A percentile compares a stretch with the other conserved stretches of the same genome.
Conservation (phyloP, 2,113 vertebrate species). For the Eurystomus gularis region DNA sequence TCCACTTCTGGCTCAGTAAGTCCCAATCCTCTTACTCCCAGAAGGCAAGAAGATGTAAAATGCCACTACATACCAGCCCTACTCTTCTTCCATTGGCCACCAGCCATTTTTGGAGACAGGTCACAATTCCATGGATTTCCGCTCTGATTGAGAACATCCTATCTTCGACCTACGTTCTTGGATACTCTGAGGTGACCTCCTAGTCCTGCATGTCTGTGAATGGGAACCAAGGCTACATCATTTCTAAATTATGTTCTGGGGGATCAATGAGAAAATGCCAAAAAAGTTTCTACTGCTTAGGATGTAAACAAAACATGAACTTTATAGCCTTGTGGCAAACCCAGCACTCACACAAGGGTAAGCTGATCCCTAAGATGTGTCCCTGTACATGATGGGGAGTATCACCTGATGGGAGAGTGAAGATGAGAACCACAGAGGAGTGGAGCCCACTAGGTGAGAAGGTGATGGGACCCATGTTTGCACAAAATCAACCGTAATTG, state of each 20-base stretch:
- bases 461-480: neutral
- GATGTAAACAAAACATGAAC: neutral
- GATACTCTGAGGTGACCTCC: neutral
- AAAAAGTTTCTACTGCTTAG: neutral
- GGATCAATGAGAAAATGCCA: neutral
- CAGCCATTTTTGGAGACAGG: neutral
- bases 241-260: neutral
- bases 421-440: neutral
- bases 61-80: neutral
- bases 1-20: neutral
- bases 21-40: neutral
- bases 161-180: neutral
- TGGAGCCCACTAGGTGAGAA: neutral
- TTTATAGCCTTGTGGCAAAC: neutral
- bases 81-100: neutral
- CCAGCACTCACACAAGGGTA: neutral
- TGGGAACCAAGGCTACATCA: neutral
- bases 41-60: neutral
- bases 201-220: neutral
- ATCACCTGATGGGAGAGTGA: neutral
- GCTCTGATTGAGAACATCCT: neutral
- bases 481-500: neutral
- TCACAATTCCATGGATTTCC: neutral
- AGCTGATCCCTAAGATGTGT: neutral
- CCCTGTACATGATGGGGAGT: neutral